Conservation (phyloP, 2,113 vertebrate species). For the Rhagologus leucostigma region DNA sequence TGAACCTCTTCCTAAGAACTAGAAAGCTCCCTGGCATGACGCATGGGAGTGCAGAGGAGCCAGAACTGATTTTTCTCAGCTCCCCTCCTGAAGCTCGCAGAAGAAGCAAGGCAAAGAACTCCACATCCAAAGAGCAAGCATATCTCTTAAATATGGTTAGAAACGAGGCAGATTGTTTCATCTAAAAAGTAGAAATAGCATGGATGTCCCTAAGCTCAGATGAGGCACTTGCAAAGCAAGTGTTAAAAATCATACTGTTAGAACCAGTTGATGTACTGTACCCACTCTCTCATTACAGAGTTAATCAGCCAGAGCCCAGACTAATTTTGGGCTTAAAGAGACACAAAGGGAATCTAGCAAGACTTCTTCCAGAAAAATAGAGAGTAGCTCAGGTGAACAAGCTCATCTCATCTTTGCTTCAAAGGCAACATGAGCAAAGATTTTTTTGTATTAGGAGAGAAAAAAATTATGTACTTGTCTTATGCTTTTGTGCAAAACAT, state of each 20-base stretch:
- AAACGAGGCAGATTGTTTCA: background rate
- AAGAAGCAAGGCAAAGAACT: background rate
- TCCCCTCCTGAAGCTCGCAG: background rate
- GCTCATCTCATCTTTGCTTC: background rate
- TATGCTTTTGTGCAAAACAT: background rate
- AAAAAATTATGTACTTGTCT: background rate
- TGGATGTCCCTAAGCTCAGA: background rate
- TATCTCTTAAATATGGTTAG: background rate
- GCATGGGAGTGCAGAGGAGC: background rate
- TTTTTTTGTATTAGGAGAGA: background rate
- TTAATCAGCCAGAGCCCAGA: background rate
- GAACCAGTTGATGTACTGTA: background rate
- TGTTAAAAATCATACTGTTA: background rate
- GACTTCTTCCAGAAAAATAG: background rate
- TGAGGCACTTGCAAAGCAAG: background rate
- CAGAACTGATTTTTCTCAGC: background rate
- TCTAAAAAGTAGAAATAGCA: background rate
- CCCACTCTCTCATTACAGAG: background rate
- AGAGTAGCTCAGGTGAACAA: background rate
- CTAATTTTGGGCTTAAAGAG: background rate
- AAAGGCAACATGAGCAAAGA: background rate
- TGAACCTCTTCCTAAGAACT: background rate
- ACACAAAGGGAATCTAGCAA: background rate
- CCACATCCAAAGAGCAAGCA: background rate
- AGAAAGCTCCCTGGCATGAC: background rate